A percentile compares a stretch with the other conserved stretches of the same genome.
Evolutionary conservation across 2,113 vertebrate species (phyloP).

Genomic region (Arvicanthis niloticus): DNA sequence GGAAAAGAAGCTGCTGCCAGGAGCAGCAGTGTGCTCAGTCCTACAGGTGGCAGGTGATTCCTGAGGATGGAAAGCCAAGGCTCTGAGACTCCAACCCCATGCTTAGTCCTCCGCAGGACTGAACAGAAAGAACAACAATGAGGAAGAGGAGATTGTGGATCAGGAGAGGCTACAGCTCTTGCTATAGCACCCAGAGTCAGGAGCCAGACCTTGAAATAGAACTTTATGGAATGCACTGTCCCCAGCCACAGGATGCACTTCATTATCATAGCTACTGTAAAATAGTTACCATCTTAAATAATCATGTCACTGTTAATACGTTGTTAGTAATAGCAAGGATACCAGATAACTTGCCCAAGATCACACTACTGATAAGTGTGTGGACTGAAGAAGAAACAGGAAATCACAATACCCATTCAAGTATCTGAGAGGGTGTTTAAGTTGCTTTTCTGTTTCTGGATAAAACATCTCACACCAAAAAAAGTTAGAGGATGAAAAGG

Average conservation of each 20-base stretch:
- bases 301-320: constrained; percentile 35
- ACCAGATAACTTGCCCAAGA: neutral
- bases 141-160: neutral
- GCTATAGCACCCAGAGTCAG: neutral
- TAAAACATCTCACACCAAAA: neutral
- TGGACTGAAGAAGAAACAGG: neutral
- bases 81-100: neutral
- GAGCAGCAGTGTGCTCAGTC: neutral
- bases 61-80: neutral
- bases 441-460: neutral
- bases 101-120: neutral
- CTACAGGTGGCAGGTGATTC: neutral
- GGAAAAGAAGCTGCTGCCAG: neutral
- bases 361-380: neutral
- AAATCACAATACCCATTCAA: neutral
- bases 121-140: neutral
- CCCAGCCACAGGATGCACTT: neutral
- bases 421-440: neutral
- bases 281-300: constrained; percentile 24
- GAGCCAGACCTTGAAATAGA: neutral
- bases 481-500: neutral
- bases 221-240: neutral
- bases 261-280: neutral
- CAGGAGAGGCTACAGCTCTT: neutral
- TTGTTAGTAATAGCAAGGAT: neutral